phyloP scores from a whole-genome alignment of 2,797 vertebrate species.

The Lerista edwardsae region DNA sequence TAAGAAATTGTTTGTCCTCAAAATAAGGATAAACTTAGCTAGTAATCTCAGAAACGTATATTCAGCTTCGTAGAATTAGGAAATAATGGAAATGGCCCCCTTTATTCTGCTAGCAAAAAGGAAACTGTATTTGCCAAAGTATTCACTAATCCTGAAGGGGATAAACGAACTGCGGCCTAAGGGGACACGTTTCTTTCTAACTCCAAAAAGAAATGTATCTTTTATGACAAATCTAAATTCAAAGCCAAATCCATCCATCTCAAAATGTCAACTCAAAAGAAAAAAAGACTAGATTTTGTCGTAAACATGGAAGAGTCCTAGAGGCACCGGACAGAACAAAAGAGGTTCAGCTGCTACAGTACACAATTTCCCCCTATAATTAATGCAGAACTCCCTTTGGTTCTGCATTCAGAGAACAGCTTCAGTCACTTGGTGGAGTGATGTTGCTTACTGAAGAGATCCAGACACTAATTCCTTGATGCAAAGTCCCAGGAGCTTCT shows the following conservation, averaged over 20 bases:
- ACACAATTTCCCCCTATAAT: background rate
- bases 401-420: conserved; percentile 18
- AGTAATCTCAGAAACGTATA: conserved; percentile 19
- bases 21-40: background rate
- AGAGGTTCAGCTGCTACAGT: background rate
- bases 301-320: background rate
- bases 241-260: background rate
- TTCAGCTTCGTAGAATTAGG: background rate
- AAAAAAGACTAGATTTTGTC: background rate
- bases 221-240: background rate
- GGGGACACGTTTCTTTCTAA: background rate
- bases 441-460: accelerated
- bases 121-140: background rate
- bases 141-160: background rate
- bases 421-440: background rate
- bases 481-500: background rate
- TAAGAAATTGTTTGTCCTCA: background rate
- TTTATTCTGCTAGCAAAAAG: background rate
- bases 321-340: background rate
- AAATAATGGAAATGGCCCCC: background rate
- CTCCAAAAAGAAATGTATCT: background rate
- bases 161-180: background rate
- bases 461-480: background rate
- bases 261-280: background rate
- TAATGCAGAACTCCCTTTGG: background rate